Evolutionary conservation across 2,113 vertebrate genomes (phyloP), one percentile per base, ranked within the genome.

Genomic region (Takifugu flavidus): DNA sequence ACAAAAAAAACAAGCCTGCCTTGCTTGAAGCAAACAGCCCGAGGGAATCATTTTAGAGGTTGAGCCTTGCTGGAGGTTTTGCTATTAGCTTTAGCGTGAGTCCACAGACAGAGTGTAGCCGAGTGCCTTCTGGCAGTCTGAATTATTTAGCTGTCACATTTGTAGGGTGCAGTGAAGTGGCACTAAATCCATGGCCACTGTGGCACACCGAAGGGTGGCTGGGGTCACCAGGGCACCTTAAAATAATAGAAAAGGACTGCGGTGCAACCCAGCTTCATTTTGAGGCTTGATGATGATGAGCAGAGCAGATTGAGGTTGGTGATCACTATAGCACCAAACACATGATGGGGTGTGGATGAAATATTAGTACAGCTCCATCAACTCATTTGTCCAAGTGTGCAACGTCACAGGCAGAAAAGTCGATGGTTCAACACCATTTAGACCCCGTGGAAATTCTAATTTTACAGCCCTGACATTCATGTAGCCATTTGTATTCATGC

Each of bases 71-170:
- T 69, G 10, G n/a, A 49, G 67, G 60, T 47, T 56, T 69, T 42
- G 59, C 58, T 49, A 66, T 79, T 68, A 80, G 63, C 67, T 53
- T 66, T 56, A 58, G 44, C 27, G 28, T 51, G 53, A 71, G 68
- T 56, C 56, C 25, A 54, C 55, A 70, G 49, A 75, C 62, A 54
- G 49, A 65, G 53, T 49, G 69, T 50, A 76, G 70, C 56, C 43
- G 25, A 65, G 60, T 2, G 39, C 70, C 53, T 78, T 77, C 57
- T 80, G 71, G 80, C 61, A 53, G 20, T 59, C 28, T 75, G 42
- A 83, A 86, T 83, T 78, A 85, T 86, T 87, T 77, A 87, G 61
- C 62, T 59, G 66, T 66, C 68, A 56, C 61, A 52, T 72, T 60
- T 80, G 49, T 53, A 59, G 67, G 70, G 73, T 25, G 29, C 34